These are phyloP conservation scores for Dendrocincla tyrannina DNA, from an alignment of 2,797 vertebrate genomes.

Conservation along the genomic window DNA sequence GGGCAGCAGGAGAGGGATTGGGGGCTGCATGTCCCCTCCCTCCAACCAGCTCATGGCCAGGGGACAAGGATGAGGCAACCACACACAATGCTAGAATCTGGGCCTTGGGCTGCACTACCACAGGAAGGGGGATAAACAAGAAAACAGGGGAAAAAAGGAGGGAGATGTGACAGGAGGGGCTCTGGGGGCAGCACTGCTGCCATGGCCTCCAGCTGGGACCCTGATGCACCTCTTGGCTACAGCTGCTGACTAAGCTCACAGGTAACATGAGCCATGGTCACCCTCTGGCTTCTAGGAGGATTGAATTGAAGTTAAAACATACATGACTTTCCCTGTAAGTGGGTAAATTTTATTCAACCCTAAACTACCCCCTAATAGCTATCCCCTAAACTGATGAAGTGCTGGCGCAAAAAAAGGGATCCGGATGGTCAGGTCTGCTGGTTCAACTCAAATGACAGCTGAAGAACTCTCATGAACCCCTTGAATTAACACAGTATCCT, in stretches of 20 bases:
- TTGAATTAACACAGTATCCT: neutral
- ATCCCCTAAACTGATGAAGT: neutral
- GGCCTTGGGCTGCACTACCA: neutral
- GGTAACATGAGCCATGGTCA: neutral
- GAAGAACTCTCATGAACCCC: neutral
- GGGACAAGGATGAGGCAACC: rapidly evolving
- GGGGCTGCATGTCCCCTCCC: neutral
- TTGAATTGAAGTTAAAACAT: neutral
- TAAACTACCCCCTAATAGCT: neutral
- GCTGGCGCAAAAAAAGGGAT: neutral
- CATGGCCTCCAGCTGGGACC: rapidly evolving
- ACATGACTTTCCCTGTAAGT: neutral
- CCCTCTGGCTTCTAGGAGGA: neutral
- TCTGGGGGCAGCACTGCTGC: neutral
- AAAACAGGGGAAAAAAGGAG: neutral
- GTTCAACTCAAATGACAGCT: neutral
- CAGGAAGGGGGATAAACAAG: neutral
- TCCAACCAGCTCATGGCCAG: rapidly evolving
- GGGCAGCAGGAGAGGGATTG: neutral
- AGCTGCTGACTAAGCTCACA: neutral
- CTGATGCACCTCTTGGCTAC: neutral
- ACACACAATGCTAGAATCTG: neutral
- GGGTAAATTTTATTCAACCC: neutral
- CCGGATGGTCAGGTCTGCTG: neutral
- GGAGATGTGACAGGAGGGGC: neutral